phyloP scores from a whole-genome alignment of 2,888 invertebrate species.

The Plagodis pulveraria region DNA sequence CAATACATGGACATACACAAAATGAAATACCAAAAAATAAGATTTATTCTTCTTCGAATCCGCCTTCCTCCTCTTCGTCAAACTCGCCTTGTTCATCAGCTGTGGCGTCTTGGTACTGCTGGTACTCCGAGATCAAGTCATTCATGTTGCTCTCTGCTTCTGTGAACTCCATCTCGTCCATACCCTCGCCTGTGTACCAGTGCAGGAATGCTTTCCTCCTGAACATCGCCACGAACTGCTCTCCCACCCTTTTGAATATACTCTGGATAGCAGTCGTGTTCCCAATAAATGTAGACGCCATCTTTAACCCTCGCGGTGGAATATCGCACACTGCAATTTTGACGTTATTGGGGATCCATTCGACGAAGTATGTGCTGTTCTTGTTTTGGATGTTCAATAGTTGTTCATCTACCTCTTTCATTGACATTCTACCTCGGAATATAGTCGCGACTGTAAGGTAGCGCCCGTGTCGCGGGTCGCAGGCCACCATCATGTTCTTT shows the following conservation, averaged over 20 bases:
- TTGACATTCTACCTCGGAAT: constrained; percentile 95
- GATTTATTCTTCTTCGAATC: constrained; percentile 77
- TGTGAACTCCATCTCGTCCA: constrained; percentile 97
- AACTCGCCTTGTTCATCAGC: constrained; percentile 85
- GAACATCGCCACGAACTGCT: constrained; percentile 97
- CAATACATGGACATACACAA: constrained; percentile 47
- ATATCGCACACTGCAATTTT: constrained; percentile 93
- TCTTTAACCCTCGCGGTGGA: constrained; percentile 90
- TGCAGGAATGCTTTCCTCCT: constrained; percentile 97
- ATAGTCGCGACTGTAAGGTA: constrained; percentile 96
- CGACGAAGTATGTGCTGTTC: constrained; percentile 91
- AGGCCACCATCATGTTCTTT: constrained; percentile 95
- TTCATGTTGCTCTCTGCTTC: constrained; percentile 95
- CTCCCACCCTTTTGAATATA: constrained; percentile 93
- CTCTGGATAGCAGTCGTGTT: constrained; percentile 95
- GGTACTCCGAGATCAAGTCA: constrained; percentile 90
- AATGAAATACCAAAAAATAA: constrained; percentile 45
- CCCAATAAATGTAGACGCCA: constrained; percentile 95
- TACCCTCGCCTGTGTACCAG: constrained; percentile 97
- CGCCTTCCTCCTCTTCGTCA: constrained; percentile 81
- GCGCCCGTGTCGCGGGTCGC: constrained; percentile 95
- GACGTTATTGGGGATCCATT: constrained; percentile 92
- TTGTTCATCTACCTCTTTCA: constrained; percentile 95
- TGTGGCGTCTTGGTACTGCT: constrained; percentile 89
- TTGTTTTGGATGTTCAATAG: constrained; percentile 91